Base-by-base conservation (phyloP, 2,113 vertebrate genomes). In the Trochalopteron elliotii region DNA sequence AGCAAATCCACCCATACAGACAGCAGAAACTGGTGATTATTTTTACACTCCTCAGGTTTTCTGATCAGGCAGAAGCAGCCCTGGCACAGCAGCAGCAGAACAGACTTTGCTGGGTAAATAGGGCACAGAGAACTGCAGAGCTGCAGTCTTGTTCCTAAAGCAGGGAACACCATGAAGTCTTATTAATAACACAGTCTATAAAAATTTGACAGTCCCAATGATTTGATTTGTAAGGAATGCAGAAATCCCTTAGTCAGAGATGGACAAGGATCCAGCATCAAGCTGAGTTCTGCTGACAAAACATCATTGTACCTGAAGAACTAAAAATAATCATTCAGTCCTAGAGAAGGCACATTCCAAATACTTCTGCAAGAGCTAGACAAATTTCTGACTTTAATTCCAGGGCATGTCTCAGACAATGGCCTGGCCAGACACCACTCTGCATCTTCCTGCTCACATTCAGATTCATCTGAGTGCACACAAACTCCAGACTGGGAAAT, bases 381-480 rank as follows among this genome's bases (percentile, higher is more conserved):
- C 59, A 53, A 42, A 81, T 61, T 49, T 39, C 67, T 74, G 18
- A 50, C n/a, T 87, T 85, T 5, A 64, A 57, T 39, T 49, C 35
- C 60, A 77, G 55, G n/a, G n/a, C 3, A 1, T 14, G 16, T 53
- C 35, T 83, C 77, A 55, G 47, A 52, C 53, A 82, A 76, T 3
- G 37, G n/a, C 64, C 56, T 86, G 53, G 63, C 28, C 70, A 87
- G 89, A 60, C 89, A 50, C 35, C 24, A 16, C 39, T 33, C 45
- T 64, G 31, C 49, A 68, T 61, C 57, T 27, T 75, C 17, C 39
- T 59, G 71, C 4, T 85, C 69, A 31, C 39, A 40, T 65, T 83
- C 70, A 81, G 86, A 84, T 92, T 45, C 91, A 77, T 53, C 52
- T 88, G 76, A 75, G 56, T 14, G 44, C 59, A 59, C 87, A 28